Evolutionary conservation across 2,888 invertebrate genomes (phyloP).

Genomic region (Polyommatus icarus): DNA sequence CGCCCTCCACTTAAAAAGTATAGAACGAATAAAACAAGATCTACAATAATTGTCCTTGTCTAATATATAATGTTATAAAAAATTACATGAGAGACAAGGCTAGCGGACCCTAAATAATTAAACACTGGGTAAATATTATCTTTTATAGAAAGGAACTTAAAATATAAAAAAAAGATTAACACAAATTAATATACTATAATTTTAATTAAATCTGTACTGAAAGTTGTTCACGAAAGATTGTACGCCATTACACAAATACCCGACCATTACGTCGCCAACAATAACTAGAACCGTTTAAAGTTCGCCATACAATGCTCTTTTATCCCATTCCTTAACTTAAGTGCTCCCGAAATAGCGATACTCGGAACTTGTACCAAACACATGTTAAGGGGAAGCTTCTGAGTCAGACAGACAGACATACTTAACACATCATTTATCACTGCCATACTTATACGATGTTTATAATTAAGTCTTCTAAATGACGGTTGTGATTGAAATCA

Average conservation of each 20-base stretch:
- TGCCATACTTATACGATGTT: slow-evolving; percentile 41
- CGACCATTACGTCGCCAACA: slow-evolving; percentile 6
- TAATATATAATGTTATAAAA: no score
- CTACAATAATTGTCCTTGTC: no score
- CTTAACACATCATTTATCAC: slow-evolving; percentile 61
- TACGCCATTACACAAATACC: not conserved
- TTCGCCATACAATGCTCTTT: slow-evolving; percentile 23
- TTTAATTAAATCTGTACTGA: not conserved
- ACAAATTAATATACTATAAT: not conserved
- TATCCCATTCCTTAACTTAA: slow-evolving; percentile 30
- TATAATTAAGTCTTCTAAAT: not conserved
- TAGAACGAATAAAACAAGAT: no score
- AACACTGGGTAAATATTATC: no score
- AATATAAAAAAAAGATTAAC: not conserved
- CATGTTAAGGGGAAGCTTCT: slow-evolving; percentile 46
- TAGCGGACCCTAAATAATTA: no score
- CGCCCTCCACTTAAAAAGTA: no score
- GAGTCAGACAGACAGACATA: slow-evolving; percentile 59
- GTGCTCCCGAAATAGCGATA: slow-evolving; percentile 34
- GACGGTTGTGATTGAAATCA: slow-evolving; percentile 1
- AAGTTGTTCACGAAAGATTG: not conserved
- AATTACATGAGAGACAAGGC: no score
- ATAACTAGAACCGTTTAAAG: slow-evolving; percentile 10
- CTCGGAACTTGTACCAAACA: slow-evolving; percentile 42
- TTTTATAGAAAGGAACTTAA: no score